These are phyloP conservation scores for Callipepla squamata DNA, from an alignment of 2,113 vertebrate genomes.

Conservation along the genomic window DNA sequence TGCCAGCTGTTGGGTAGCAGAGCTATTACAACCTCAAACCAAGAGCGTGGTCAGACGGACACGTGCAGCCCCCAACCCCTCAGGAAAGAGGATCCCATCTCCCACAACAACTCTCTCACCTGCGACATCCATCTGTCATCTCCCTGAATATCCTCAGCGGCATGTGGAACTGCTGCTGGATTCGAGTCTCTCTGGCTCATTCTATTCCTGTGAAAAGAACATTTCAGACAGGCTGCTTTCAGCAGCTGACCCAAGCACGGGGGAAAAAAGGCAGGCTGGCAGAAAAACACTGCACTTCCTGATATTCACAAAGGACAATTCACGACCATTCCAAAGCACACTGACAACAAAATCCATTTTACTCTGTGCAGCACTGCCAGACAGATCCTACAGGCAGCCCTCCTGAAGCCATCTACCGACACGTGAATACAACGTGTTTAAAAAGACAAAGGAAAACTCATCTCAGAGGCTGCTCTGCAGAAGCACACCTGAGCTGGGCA, in stretches of 20 bases:
- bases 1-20: background rate
- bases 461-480: background rate
- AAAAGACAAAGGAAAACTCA: accelerated
- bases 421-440: accelerated
- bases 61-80: background rate
- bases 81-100: accelerated
- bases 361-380: background rate
- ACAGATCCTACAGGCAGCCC: accelerated
- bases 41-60: background rate
- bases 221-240: accelerated
- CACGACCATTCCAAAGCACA: accelerated
- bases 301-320: accelerated
- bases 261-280: background rate
- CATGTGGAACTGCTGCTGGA: constrained; percentile 87
- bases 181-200: constrained; percentile 91
- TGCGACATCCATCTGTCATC: constrained; percentile 96
- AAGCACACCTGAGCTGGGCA: background rate
- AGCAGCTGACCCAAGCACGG: background rate
- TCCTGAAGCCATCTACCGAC: background rate
- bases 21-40: background rate
- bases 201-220: constrained; percentile 72
- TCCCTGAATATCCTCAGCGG: constrained; percentile 88
- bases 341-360: accelerated
- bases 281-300: accelerated
- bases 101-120: constrained; percentile 70